phyloP scores from a whole-genome alignment of 2,888 invertebrate genomes.

The Leptinotarsa tumamoca region DNA sequence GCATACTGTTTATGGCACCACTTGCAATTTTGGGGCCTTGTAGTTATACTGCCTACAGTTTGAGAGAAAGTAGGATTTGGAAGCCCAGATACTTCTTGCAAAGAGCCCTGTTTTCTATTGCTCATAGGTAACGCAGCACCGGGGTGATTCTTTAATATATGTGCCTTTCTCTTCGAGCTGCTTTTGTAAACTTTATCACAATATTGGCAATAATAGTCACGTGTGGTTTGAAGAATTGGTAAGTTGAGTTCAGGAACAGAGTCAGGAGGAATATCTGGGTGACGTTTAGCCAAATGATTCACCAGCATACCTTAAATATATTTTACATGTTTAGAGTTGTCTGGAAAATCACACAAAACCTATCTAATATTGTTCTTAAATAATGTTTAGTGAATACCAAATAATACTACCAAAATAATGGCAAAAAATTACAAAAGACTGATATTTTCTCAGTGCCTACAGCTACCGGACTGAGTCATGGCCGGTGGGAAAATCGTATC shows the following conservation, averaged over 20 bases:
- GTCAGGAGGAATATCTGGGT: slow-evolving; percentile 75
- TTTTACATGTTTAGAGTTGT: not conserved
- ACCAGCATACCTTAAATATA: slow-evolving; percentile 73
- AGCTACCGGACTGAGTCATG: too few relatives aligned
- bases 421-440: too few relatives aligned
- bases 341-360: not conserved
- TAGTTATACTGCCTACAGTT: slow-evolving; percentile 79
- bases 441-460: too few relatives aligned
- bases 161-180: slow-evolving; percentile 85
- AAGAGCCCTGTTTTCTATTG: slow-evolving; percentile 60
- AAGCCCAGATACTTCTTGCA: slow-evolving; percentile 63
- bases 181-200: slow-evolving; percentile 88
- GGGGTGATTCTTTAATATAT: slow-evolving; percentile 86
- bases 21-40: slow-evolving; percentile 78
- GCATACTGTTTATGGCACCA: slow-evolving; percentile 92
- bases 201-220: slow-evolving; percentile 86
- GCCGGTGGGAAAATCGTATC: too few relatives aligned
- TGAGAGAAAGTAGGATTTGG: slow-evolving; percentile 76
- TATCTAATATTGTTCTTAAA: not conserved
- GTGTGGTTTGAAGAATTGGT: slow-evolving; percentile 81
- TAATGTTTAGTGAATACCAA: too few relatives aligned
- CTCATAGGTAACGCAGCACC: slow-evolving; percentile 76
- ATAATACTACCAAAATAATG: too few relatives aligned
- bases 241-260: slow-evolving; percentile 80
- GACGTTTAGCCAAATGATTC: slow-evolving; percentile 85